These are phyloP conservation scores for Pasiphila rectangulata DNA, from an alignment of 2,888 invertebrate genomes.

Conservation along the genomic window DNA sequence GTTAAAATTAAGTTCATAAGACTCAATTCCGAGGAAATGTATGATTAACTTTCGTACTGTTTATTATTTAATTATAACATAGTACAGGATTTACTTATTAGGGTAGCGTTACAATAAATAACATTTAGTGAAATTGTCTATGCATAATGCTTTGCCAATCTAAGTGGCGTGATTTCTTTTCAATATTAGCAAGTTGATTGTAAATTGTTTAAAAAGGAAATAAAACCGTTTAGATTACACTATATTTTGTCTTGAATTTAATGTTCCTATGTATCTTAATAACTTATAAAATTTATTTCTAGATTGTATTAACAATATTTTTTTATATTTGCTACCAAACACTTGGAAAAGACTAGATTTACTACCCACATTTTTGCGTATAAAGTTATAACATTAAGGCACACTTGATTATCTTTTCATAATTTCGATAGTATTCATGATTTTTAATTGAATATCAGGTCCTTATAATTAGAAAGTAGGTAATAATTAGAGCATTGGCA, in stretches of 20 bases:
- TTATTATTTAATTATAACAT: conserved; percentile 10
- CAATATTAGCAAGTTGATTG: conserved; percentile 14
- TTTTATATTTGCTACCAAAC: not conserved
- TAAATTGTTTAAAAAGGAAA: conserved; percentile 9
- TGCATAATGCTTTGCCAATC: conserved; percentile 9
- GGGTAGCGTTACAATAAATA: conserved; percentile 9
- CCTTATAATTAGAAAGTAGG: conserved; percentile 94
- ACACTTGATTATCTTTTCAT: conserved; percentile 2
- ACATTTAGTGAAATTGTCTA: conserved; percentile 7
- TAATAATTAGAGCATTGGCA: conserved; percentile 97
- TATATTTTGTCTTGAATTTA: conserved; percentile 12
- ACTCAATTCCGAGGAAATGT: conserved; percentile 6
- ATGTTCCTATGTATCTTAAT: conserved; percentile 7
- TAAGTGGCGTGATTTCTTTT: conserved; percentile 11
- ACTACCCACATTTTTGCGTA: not conserved
- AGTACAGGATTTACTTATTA: conserved; percentile 17
- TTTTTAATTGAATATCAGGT: conserved; percentile 94
- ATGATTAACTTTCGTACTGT: conserved; percentile 7
- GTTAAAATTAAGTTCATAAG: conserved; percentile 8
- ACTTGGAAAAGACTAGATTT: not conserved
- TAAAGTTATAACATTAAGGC: conserved; percentile 3
- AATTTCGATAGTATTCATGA: conserved; percentile 2
- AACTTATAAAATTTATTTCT: not conserved
- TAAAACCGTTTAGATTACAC: conserved; percentile 8
- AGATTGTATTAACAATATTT: not conserved